Evolutionary conservation across 2,888 invertebrate genomes (phyloP).

Genomic region (Acronicta alni): DNA sequence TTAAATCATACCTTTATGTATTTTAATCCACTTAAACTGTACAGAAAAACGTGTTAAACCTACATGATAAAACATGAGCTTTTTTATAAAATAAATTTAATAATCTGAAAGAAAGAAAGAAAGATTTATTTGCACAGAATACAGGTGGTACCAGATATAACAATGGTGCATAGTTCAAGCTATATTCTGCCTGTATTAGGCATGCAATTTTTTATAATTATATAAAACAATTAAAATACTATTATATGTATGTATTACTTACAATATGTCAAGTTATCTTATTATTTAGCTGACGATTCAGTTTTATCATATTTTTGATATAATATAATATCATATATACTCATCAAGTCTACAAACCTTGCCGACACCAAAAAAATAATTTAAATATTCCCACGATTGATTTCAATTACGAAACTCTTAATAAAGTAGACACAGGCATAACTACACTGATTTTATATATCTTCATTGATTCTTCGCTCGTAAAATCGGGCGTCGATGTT

Average conservation of each 20-base stretch:
- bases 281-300: no score
- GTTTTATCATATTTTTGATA: neutral
- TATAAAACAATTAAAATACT: no score
- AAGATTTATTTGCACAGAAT: no score
- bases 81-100: no score
- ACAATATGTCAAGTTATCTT: no score
- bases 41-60: neutral
- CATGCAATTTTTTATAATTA: no score
- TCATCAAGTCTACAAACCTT: neutral
- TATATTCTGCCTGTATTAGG: no score
- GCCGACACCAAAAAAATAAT: constrained; percentile 15
- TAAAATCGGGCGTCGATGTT: constrained; percentile 61
- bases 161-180: no score
- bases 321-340: neutral
- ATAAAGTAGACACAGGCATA: constrained; percentile 47
- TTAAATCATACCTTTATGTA: neutral
- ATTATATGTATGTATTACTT: no score
- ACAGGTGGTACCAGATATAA: no score
- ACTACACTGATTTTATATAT: constrained; percentile 52
- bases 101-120: no score
- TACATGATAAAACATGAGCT: neutral
- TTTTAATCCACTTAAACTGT: neutral
- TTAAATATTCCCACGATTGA: constrained; percentile 50
- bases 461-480: constrained; percentile 58
- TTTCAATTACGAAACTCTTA: constrained; percentile 53